Evolutionary conservation across 2,113 vertebrate genomes (phyloP).

Genomic region (Oncorhynchus kisutch): DNA sequence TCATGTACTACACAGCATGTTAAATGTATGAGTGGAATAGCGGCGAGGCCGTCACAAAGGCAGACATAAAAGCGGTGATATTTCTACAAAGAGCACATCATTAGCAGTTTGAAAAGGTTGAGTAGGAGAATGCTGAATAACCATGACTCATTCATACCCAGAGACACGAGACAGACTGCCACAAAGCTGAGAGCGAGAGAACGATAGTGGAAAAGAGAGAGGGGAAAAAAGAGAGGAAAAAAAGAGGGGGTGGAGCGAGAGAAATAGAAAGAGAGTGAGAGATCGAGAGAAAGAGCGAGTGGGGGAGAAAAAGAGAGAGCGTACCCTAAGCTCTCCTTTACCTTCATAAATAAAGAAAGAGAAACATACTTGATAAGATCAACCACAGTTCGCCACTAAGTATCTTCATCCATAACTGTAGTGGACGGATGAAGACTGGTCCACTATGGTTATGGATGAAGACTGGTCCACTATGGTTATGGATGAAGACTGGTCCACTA

Average conservation of each 20-base stretch:
- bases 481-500: too few species aligned
- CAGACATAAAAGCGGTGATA: not conserved
- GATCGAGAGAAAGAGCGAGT: not conserved
- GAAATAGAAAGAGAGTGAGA: not conserved
- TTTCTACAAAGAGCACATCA: not conserved
- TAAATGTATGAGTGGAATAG: not conserved
- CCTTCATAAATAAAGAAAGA: not conserved
- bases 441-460: too few species aligned
- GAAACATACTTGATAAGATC: not conserved
- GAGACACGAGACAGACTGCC: not conserved
- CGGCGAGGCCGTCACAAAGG: not conserved
- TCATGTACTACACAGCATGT: not conserved
- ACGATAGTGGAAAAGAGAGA: too few species aligned
- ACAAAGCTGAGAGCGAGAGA: not conserved
- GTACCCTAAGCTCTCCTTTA: not conserved
- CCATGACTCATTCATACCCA: not conserved
- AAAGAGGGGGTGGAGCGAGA: not conserved
- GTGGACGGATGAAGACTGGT: too few species aligned
- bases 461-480: too few species aligned
- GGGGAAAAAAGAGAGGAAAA: not conserved
- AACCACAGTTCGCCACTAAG: not conserved
- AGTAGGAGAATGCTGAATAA: slow-evolving; percentile 1
- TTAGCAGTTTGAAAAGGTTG: not conserved
- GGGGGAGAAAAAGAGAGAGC: not conserved
- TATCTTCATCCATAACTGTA: not conserved